These are phyloP conservation scores for Scarus forsteni DNA, from an alignment of 2,797 vertebrate genomes.

Conservation along the genomic window DNA sequence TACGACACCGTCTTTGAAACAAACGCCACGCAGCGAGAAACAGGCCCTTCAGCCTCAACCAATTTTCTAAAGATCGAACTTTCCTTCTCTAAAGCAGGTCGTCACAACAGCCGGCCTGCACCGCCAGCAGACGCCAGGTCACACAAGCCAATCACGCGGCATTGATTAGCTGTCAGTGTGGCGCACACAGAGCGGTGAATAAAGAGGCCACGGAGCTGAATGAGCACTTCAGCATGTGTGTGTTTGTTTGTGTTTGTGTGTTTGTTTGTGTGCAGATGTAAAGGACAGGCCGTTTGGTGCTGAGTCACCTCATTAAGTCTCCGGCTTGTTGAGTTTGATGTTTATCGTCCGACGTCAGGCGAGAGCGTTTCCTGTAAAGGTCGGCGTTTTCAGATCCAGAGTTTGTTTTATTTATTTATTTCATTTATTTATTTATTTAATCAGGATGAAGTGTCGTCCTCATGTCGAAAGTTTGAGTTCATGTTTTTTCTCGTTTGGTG, in stretches of 20 bases:
- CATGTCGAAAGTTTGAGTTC: no score
- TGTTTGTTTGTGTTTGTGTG: constrained; percentile 13
- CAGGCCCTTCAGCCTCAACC: constrained; percentile 16
- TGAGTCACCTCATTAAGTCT: constrained; percentile 20
- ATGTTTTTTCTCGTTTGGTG: no score
- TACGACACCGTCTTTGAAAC: neutral
- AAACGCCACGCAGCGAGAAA: neutral
- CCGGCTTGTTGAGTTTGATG: constrained; percentile 2
- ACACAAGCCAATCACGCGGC: constrained; percentile 49
- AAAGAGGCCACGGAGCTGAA: constrained; percentile 13
- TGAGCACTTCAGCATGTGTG: constrained; percentile 16
- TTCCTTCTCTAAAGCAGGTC: constrained; percentile 32
- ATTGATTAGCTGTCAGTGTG: constrained; percentile 61
- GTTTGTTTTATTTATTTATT: neutral
- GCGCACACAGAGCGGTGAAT: constrained; percentile 1
- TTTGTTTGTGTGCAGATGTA: constrained; percentile 13
- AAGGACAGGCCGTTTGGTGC: neutral
- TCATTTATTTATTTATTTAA: no score
- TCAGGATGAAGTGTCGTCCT: no score
- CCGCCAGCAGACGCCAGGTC: constrained; percentile 21
- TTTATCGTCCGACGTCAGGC: neutral
- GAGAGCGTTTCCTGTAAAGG: constrained; percentile 14
- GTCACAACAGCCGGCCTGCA: constrained; percentile 44
- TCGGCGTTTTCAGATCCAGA: neutral
- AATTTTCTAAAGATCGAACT: constrained; percentile 21